These are phyloP conservation scores for Orgyia antiqua DNA, from an alignment of 2,888 invertebrate species.

Conservation along the genomic window DNA sequence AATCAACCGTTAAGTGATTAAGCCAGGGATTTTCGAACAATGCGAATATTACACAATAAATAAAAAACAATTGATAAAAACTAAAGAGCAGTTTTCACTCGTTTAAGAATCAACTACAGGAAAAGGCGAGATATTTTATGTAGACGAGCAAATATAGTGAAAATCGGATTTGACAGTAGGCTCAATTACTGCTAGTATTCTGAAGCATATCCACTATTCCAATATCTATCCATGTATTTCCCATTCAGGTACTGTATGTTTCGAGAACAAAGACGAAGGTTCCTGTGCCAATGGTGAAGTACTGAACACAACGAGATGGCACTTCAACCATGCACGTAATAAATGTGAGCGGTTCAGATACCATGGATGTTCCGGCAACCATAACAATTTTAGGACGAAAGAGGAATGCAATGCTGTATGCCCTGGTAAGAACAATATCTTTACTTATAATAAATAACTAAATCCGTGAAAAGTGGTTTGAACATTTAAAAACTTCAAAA, in stretches of 20 bases:
- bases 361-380: constrained; percentile 87
- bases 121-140: too few relatives aligned
- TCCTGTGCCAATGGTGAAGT: constrained; percentile 65
- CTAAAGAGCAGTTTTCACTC: too few relatives aligned
- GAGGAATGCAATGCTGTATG: constrained; percentile 88
- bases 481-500: too few relatives aligned
- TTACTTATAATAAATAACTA: neutral
- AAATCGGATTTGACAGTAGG: too few relatives aligned
- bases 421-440: constrained; percentile 79
- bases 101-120: too few relatives aligned
- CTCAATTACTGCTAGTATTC: too few relatives aligned
- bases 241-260: constrained; percentile 84
- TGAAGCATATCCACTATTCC: too few relatives aligned
- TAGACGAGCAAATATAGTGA: too few relatives aligned
- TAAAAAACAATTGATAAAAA: too few relatives aligned
- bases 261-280: constrained; percentile 83
- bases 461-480: neutral
- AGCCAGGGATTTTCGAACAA: too few relatives aligned
- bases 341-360: constrained; percentile 85
- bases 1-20: too few relatives aligned
- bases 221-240: neutral
- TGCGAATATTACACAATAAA: too few relatives aligned
- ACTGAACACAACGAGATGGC: constrained; percentile 79
- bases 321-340: constrained; percentile 87
- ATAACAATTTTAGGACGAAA: constrained; percentile 90